A percentile compares a stretch with the other conserved stretches of the same genome.
Evolutionary conservation across 53 echinoderm and acorn worm genomes (phyloP).

Genomic region (Arbacia lixula): DNA sequence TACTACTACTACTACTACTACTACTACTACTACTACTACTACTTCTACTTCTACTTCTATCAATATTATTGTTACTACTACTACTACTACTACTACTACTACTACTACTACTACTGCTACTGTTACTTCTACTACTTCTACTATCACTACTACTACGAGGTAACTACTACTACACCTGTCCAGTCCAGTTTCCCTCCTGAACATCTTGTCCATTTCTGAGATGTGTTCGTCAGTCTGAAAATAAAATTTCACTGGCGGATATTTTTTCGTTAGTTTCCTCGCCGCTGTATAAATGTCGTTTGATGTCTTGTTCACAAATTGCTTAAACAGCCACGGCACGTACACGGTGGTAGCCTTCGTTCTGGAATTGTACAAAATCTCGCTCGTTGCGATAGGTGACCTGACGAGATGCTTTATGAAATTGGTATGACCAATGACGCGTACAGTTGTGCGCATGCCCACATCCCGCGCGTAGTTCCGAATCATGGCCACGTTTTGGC

Average conservation of each 20-base stretch:
- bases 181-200: conserved; percentile 68
- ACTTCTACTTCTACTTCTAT: too few species aligned
- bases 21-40: too few species aligned
- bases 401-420: background rate
- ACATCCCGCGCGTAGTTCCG: conserved; percentile 65
- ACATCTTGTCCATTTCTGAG: conserved; percentile 60
- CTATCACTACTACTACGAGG: too few species aligned
- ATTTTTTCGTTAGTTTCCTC: conserved; percentile 33
- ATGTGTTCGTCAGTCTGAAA: conserved; percentile 61
- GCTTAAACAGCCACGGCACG: conserved; percentile 70
- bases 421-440: conserved; percentile 85
- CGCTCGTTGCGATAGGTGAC: background rate
- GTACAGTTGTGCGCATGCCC: conserved; percentile 71
- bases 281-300: conserved; percentile 37
- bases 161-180: conserved; percentile 51
- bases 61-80: too few species aligned
- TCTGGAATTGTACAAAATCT: conserved; percentile 46
- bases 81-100: too few species aligned
- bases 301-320: conserved; percentile 54
- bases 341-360: conserved; percentile 50
- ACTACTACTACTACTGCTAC: too few species aligned
- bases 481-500: conserved; percentile 72
- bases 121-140: too few species aligned
- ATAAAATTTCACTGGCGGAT: conserved; percentile 59
- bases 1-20: too few species aligned